phyloP scores from a whole-genome alignment of 2,797 vertebrate genomes.

The Poeciliopsis infans region DNA sequence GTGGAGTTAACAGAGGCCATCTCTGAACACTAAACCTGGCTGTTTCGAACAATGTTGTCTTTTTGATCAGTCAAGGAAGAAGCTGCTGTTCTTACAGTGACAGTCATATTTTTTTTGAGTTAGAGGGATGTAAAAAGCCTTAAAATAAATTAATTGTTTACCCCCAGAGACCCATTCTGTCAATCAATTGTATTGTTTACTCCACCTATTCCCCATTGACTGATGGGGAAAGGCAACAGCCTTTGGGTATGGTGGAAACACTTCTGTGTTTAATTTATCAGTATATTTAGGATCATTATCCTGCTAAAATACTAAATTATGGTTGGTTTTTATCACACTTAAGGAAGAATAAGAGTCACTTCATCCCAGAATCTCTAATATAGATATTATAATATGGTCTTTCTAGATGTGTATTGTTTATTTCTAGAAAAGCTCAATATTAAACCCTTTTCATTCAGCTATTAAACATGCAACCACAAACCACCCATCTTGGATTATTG shows the following conservation, averaged over 20 bases:
- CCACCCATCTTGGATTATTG: neutral
- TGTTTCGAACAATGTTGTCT: neutral
- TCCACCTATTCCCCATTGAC: neutral
- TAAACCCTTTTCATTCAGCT: neutral
- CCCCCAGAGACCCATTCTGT: neutral
- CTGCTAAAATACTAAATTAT: neutral
- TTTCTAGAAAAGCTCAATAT: neutral
- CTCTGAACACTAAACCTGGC: neutral
- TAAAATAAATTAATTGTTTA: neutral
- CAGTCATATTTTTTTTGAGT: neutral
- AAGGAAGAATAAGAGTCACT: neutral
- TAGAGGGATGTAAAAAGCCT: neutral
- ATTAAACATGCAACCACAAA: neutral
- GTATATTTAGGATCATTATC: neutral
- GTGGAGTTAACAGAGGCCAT: neutral
- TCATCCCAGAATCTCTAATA: neutral
- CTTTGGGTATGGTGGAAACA: neutral
- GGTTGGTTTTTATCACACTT: neutral
- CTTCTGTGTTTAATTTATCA: neutral
- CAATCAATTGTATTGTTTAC: neutral
- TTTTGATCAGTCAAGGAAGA: neutral
- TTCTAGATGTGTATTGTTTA: neutral
- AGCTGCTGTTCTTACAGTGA: neutral
- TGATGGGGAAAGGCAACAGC: neutral
- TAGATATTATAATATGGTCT: neutral